Evolutionary conservation across 2,888 invertebrate species (phyloP), one percentile per base, ranked within the genome.

Genomic region (Andrena bicolor): DNA sequence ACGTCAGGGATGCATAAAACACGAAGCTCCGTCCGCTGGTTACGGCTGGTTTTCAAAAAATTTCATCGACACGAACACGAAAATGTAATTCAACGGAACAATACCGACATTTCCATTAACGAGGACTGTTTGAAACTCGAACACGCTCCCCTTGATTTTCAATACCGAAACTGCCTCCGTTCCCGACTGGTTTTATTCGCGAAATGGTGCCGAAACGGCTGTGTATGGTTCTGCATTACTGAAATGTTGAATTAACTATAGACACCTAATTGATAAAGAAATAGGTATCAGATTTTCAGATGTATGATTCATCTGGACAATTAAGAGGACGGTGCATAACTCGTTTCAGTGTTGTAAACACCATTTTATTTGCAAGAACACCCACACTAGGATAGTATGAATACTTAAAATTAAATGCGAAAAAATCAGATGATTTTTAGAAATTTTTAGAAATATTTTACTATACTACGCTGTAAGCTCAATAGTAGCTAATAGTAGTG

Each of bases 1-100:
- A 64, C 41, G 65, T 49, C 48, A 16, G 23, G 23, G 56, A 10
- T 48, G 28, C 48, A 65, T 48, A 35, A 65, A 65, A 49, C 64
- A 23, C 48, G 64, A 48, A 20, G 35, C 20, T 41, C 16, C 28
- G 7, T 8, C 26, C 48, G 26, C 1, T 65, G 48, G 48, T 65
- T 65, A 23, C 16, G 7, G 48, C 10, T 56, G 56, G 56, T 26
- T 56, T 56, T 56, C 56, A 56, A 56, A 56, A 23, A 64, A 48
- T 48, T 48, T 20, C 41, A 48, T 48, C 23, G 16, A 64, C 41
- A 3, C 5, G 26, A 23, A 13, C 41, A 5, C 64, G 20, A 64
- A 41, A 41, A 41, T 48, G 41, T 64, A 41, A 41, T 64, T 41
- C 64, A 32, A 26, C 6, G 16, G 64, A 64, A 26, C 41, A 26